A percentile compares a stretch with the other conserved stretches of the same genome.
These are phyloP conservation scores for Pterois miles DNA, from an alignment of 2,797 vertebrate genomes.

Conservation along the genomic window DNA sequence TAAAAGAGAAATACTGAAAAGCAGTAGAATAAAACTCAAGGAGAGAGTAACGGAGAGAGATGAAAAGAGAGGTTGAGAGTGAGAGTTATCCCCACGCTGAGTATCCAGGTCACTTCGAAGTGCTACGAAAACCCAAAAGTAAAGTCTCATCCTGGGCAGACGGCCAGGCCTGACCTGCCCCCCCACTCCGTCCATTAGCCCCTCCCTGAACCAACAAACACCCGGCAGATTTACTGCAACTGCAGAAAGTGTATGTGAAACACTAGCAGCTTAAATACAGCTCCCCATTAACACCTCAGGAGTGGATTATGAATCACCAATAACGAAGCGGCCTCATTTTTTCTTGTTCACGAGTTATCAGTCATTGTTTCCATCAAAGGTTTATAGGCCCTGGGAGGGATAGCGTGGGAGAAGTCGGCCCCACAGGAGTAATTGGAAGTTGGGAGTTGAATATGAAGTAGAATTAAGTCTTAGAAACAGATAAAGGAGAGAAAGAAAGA, in stretches of 20 bases:
- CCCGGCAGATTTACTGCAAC: slow-evolving; percentile 67
- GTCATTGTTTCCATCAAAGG: slow-evolving; percentile 67
- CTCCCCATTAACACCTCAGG: slow-evolving; percentile 69
- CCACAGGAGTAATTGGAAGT: slow-evolving; percentile 38
- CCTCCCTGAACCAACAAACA: neutral
- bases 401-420: neutral
- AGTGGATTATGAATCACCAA: slow-evolving; percentile 74
- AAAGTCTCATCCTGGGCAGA: slow-evolving; percentile 53
- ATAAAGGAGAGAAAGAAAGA: neutral
- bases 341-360: slow-evolving; percentile 62
- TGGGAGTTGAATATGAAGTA: slow-evolving; percentile 42
- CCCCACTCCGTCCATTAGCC: slow-evolving; percentile 48
- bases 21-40: slow-evolving; percentile 1
- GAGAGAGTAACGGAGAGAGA: slow-evolving; percentile 7
- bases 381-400: slow-evolving; percentile 58
- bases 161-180: slow-evolving; percentile 51
- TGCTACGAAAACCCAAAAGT: slow-evolving; percentile 41
- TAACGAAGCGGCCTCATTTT: slow-evolving; percentile 56
- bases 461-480: slow-evolving; percentile 33
- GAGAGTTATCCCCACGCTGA: slow-evolving; percentile 27
- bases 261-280: slow-evolving; percentile 70
- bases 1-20: slow-evolving; percentile 27
- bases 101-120: slow-evolving; percentile 48
- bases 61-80: slow-evolving; percentile 33
- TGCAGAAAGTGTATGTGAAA: slow-evolving; percentile 71